These are phyloP conservation scores for Cosmia pyralina DNA, from an alignment of 2,888 invertebrate genomes.

Conservation along the genomic window DNA sequence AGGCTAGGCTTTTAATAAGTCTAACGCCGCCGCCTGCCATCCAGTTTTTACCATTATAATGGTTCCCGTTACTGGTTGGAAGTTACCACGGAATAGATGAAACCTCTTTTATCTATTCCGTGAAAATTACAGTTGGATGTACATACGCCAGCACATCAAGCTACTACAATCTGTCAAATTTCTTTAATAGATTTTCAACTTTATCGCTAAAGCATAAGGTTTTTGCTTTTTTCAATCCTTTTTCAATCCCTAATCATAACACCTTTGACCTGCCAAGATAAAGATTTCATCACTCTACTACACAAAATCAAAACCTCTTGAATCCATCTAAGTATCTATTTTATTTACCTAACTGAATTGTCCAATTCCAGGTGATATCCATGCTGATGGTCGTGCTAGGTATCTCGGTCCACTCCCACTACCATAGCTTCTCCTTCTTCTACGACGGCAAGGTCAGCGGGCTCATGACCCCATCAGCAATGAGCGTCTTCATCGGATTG, in stretches of 20 bases:
- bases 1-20: not conserved
- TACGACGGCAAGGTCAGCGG: slow-evolving; percentile 78
- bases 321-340: not conserved
- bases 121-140: slow-evolving; percentile 2
- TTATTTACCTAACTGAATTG: not conserved
- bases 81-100: not conserved
- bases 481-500: slow-evolving; percentile 94
- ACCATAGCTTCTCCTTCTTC: slow-evolving; percentile 82
- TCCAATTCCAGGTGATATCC: slow-evolving; percentile 77
- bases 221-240: no score
- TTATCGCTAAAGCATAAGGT: no score
- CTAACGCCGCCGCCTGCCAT: no score
- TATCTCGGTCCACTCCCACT: slow-evolving; percentile 84
- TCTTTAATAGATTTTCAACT: no score
- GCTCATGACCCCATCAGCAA: slow-evolving; percentile 93
- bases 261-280: not conserved
- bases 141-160: no score
- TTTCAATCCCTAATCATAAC: no score
- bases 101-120: not conserved
- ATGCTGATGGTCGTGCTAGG: slow-evolving; percentile 85
- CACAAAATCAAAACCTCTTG: no score
- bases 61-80: not conserved
- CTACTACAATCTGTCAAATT: no score
- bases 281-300: not conserved
- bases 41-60: not conserved